Evolutionary conservation across 2,797 vertebrate genomes (phyloP).

Genomic region (Bucorvus abyssinicus): DNA sequence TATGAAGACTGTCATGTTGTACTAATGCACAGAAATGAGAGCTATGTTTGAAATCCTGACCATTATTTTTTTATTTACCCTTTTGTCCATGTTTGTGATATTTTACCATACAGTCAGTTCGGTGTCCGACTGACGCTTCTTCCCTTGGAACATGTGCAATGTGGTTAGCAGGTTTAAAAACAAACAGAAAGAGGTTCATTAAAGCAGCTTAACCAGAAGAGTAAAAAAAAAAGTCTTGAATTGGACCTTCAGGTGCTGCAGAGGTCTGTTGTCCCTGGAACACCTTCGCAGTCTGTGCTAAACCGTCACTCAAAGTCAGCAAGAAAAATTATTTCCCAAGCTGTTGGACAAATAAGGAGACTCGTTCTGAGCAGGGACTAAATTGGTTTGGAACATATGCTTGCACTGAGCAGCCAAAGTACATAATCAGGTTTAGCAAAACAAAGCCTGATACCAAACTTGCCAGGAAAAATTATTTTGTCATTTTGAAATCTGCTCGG

Average conservation of each 20-base stretch:
- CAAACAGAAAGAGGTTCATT: background rate
- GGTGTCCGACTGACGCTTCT: background rate
- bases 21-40: background rate
- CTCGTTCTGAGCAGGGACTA: conserved; percentile 57
- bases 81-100: background rate
- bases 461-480: conserved; percentile 69
- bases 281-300: conserved; percentile 41
- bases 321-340: conserved; percentile 64
- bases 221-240: background rate
- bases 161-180: conserved; percentile 1
- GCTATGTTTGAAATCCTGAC: background rate
- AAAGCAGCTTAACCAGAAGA: background rate
- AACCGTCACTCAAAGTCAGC: conserved; percentile 46
- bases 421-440: conserved; percentile 73
- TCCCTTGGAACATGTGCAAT: background rate
- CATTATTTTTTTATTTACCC: background rate
- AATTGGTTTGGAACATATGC: conserved; percentile 69
- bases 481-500: conserved; percentile 65
- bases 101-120: background rate
- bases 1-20: background rate
- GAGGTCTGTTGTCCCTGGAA: conserved; percentile 49
- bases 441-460: conserved; percentile 68
- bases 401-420: conserved; percentile 71
- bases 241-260: background rate
- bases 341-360: conserved; percentile 74